These are phyloP conservation scores for Beris morrisii DNA, from an alignment of 2,888 invertebrate genomes.

Conservation along the genomic window DNA sequence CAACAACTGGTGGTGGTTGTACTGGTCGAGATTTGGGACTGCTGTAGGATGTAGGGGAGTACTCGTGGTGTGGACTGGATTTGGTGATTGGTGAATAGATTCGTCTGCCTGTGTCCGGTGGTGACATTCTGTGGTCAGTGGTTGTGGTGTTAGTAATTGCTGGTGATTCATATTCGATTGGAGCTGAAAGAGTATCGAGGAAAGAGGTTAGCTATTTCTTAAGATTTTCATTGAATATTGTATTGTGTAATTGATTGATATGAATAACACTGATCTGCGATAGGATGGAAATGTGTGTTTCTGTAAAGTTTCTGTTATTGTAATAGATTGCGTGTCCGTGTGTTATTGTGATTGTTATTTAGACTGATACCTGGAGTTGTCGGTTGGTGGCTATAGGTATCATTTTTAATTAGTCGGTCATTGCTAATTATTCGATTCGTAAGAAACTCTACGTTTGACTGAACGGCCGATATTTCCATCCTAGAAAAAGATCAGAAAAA, in stretches of 20 bases:
- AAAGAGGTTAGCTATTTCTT: too few species aligned
- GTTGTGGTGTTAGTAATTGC: constrained; percentile 46
- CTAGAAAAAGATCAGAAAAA: constrained; percentile 43
- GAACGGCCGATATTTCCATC: constrained; percentile 56
- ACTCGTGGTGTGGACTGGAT: constrained; percentile 42
- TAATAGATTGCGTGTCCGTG: too few species aligned
- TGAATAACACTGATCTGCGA: too few species aligned
- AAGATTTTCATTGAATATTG: too few species aligned
- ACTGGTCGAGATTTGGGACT: constrained; percentile 35
- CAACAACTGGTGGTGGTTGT: constrained; percentile 22
- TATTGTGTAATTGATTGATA: too few species aligned
- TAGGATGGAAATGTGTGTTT: background rate
- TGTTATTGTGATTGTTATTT: too few species aligned
- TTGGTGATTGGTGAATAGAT: constrained; percentile 43
- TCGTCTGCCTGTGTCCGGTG: constrained; percentile 25
- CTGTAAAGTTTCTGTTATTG: background rate
- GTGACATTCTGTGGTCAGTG: constrained; percentile 32
- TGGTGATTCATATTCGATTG: constrained; percentile 55
- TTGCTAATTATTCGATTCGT: constrained; percentile 55
- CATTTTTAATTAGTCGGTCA: constrained; percentile 44
- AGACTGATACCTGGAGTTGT: constrained; percentile 31
- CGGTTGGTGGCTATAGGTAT: constrained; percentile 36
- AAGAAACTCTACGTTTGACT: constrained; percentile 57
- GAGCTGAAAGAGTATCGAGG: constrained; percentile 44
- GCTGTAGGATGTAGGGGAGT: constrained; percentile 41